Evolutionary conservation across 2,113 vertebrate genomes (phyloP), one percentile per base, ranked within the genome.

Genomic region (Balaeniceps rex): DNA sequence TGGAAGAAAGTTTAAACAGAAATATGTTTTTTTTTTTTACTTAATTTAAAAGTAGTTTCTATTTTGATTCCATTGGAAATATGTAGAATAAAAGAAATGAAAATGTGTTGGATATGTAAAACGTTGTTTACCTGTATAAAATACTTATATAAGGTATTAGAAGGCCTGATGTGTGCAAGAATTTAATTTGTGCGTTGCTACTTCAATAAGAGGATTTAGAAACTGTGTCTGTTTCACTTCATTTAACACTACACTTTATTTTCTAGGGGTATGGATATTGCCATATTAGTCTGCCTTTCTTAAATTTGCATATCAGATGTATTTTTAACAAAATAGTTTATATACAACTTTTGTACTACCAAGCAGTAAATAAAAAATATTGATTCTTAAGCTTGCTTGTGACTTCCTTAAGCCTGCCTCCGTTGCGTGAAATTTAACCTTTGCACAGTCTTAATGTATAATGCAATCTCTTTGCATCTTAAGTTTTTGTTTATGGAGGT

Each of bases 271-370:
- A 9, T 83, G 60, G 23, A 19, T 78, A 36, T 61, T 93, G 72
- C 68, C 52, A 15, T 75, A 54, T 85, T 82, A 97, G 68, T 86
- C 52, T 79, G 69, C n/a, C 87, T 97, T 96, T 90, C 84, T 87
- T 88, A 75, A 87, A 94, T 96, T 96, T 94, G 77, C 91, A 63
- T 93, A 95, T 97, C 68, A 92, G 76, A 92, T 96, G 93, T 98
- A 97, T 98, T 98, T 98, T 98, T 98, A 98, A 98, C 97, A 90
- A 82, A 96, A 92, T 74, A 96, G 96, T 98, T 98, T 98, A 90
- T 97, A 98, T 96, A 90, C 28, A 80, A 96, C 85, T 98, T 98
- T 98, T 98, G 91, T 98, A 98, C 97, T 98, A 98, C 96, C 94
- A 97, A 98, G 77, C 87, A 95, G 90, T 97, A 96, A 98, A 98